Evolutionary conservation across 53 echinoderm and acorn worm species (phyloP), one percentile per base, ranked within the genome.

Genomic region (Echinometra lucunter): DNA sequence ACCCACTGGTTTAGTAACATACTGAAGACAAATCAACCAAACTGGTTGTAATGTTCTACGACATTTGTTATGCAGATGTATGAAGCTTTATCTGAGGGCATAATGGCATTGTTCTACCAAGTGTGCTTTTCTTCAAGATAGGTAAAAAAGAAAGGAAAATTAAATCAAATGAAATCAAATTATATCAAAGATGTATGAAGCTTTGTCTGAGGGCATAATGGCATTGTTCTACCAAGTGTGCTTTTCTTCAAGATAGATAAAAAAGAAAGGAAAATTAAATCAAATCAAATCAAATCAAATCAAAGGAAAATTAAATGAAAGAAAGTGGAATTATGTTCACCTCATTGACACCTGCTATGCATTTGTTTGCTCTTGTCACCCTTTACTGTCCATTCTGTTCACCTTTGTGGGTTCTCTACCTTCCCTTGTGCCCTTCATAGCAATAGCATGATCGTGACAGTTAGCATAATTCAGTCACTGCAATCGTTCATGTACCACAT

Each of bases 291-390:
- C n/a, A n/a, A n/a, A n/a, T n/a, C n/a, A n/a, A n/a, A n/a, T n/a
- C n/a, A n/a, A n/a, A 85, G 28, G n/a, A n/a, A n/a, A n/a, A n/a
- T n/a, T n/a, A n/a, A n/a, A n/a, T n/a, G 28, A 45, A 9, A 21
- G 44, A 19, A 2, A 91, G 30, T 66, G 67, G 66, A 55, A 42
- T 47, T 45, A 49, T 85, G 85, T 49, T 85, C 49, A 49, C 49
- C 49, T 28, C 85, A 85, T 85, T 47, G 12, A 15, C 49, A 85
- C 49, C 49, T 85, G 47, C 49, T 28, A 45, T 85, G 45, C 2
- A 49, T 63, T 4, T 85, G 85, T 85, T 12, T 85, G 85, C 85
- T 85, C 6, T 85, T n/a, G 28, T 85, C n/a, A 49, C 85, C 85
- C 47, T 28, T 38, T 44, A 28, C 37, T 85, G 6, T 49, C 49